Conservation (phyloP, 2,797 vertebrate genomes). For the Columba guinea region DNA sequence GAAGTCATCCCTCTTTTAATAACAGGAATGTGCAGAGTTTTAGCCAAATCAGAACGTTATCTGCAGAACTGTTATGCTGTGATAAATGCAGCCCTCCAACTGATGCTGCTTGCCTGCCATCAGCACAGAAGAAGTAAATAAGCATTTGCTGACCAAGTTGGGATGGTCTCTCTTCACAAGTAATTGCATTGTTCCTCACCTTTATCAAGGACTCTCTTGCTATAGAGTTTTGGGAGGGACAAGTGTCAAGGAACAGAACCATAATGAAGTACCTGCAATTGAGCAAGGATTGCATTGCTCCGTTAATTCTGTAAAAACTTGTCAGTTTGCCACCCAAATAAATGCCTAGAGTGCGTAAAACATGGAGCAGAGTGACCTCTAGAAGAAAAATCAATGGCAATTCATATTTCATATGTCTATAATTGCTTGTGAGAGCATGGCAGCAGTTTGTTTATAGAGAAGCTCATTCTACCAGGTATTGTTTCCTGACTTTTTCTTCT, state of each 20-base stretch:
- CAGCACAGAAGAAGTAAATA: slow-evolving; percentile 79
- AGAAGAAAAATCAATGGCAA: slow-evolving; percentile 86
- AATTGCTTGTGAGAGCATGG: slow-evolving; percentile 84
- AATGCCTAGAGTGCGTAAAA: slow-evolving; percentile 82
- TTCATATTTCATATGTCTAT: slow-evolving; percentile 90
- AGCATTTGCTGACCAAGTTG: slow-evolving; percentile 73
- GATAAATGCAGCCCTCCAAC: slow-evolving; percentile 71
- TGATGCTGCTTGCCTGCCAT: slow-evolving; percentile 81
- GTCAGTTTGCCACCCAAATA: slow-evolving; percentile 83
- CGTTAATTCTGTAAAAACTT: slow-evolving; percentile 75
- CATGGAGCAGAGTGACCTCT: slow-evolving; percentile 78
- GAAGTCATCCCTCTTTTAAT: slow-evolving; percentile 62
- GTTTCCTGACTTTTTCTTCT: slow-evolving; percentile 59
- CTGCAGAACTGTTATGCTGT: slow-evolving; percentile 48
- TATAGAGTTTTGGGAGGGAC: slow-evolving; percentile 74
- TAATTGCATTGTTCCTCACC: slow-evolving; percentile 74
- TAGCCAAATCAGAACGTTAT: slow-evolving; percentile 38
- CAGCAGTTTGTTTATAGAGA: slow-evolving; percentile 77
- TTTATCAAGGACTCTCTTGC: slow-evolving; percentile 70
- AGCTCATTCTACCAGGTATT: slow-evolving; percentile 26
- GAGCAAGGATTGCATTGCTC: slow-evolving; percentile 73
- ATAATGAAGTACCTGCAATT: slow-evolving; percentile 77
- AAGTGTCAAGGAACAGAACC: slow-evolving; percentile 74
- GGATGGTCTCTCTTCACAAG: slow-evolving; percentile 39
- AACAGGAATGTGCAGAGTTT: slow-evolving; percentile 69